Conservation (phyloP, 2,797 vertebrate species). For the Phrynocephalus vlangalii region DNA sequence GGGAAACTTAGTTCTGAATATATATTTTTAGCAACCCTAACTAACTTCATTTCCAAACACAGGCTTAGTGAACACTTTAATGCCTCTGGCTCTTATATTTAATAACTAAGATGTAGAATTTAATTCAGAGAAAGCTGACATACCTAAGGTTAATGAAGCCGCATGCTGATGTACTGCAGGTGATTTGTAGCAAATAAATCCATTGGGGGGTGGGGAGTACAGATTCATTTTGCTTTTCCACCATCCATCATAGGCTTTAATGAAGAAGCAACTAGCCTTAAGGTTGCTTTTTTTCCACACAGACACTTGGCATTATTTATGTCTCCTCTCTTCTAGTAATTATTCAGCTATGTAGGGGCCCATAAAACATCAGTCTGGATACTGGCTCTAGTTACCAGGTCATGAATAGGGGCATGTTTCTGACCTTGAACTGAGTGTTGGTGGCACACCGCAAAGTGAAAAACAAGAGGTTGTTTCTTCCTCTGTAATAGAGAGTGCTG, state of each 20-base stretch:
- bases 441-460: not conserved
- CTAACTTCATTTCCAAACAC: not conserved
- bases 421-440: not conserved
- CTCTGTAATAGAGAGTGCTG: not conserved
- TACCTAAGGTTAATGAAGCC: conserved; percentile 33
- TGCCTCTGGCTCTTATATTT: conserved; percentile 13
- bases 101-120: conserved; percentile 35
- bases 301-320: conserved; percentile 1
- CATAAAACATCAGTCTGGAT: not conserved
- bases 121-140: conserved; percentile 12
- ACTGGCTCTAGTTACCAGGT: not conserved
- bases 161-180: not conserved
- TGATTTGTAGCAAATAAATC: conserved; percentile 40
- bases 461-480: not conserved
- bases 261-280: not conserved
- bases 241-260: conserved; percentile 10
- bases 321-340: not conserved
- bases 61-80: conserved; percentile 8
- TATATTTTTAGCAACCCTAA: not conserved
- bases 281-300: not conserved
- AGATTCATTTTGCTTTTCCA: conserved; percentile 6
- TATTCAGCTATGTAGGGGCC: not conserved
- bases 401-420: not conserved
- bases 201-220: not conserved
- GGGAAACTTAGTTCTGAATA: not conserved